Percentiles rank a stretch among this genome's conserved stretches.
Conservation (phyloP, 2,888 invertebrate species). For the Tipula lateralis region DNA sequence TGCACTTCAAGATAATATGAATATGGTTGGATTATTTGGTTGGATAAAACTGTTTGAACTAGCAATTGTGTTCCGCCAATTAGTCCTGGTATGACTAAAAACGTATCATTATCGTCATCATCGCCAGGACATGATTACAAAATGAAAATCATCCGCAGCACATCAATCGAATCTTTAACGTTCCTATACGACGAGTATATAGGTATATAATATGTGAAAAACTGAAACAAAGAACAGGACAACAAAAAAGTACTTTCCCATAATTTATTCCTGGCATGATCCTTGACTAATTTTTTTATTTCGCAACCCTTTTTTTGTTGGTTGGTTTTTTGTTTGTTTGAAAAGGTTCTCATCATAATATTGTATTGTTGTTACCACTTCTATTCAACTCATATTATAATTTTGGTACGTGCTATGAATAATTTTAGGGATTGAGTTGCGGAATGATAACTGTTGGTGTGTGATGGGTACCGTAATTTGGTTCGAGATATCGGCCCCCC, state of each 20-base stretch:
- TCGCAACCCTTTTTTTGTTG: conserved; percentile 1
- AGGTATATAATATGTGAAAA: not conserved
- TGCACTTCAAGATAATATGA: too few relatives aligned
- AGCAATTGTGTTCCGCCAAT: too few relatives aligned
- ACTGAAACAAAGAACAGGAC: not conserved
- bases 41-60: too few relatives aligned
- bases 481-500: not conserved
- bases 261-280: conserved; percentile 19
- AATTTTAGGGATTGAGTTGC: not conserved
- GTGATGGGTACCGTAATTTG: not conserved
- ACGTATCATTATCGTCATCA: too few relatives aligned
- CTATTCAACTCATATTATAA: not conserved
- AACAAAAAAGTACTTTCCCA: not conserved
- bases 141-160: too few relatives aligned
- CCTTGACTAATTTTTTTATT: conserved; percentile 21
- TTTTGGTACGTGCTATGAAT: not conserved
- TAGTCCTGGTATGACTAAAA: too few relatives aligned
- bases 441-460: not conserved
- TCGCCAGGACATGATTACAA: too few relatives aligned
- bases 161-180: too few relatives aligned
- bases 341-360: conserved; percentile 15
- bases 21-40: too few relatives aligned
- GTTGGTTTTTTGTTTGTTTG: not conserved
- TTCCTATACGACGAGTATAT: too few relatives aligned
- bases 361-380: not conserved